Base-by-base conservation (phyloP, 2,888 invertebrate genomes). In the Hylaea fasciaria region DNA sequence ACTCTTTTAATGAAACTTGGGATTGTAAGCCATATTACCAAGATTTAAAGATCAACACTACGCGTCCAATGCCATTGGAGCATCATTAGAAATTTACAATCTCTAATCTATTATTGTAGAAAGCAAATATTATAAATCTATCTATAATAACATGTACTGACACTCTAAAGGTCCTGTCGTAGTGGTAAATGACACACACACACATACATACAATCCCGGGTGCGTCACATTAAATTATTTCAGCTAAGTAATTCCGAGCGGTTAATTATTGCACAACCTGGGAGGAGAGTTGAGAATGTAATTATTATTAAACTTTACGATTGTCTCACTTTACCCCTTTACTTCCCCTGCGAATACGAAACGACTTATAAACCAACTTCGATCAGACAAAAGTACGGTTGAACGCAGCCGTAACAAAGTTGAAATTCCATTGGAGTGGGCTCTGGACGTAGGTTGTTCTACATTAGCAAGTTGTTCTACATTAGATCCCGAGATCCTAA, bases 221-320 rank as follows among this genome's bases (percentile, higher is more conserved):
- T 80, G 85, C 86, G 91, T 91, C 90, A 89, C 89, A 91, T 91
- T 89, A 90, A 91, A 91, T 92, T 92, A 92, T 92, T 91, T 91
- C 91, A 83, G 84, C 91, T 92, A 91, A 91, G 92, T 92, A 91
- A 92, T 92, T 90, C 89, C 83, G 87, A 89, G 90, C 89, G 91
- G 92, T 92, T 92, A 92, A 92, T 92, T 92, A 91, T 90, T 90
- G 90, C 86, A 88, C 88, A 89, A 87, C 87, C 89, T 88, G 88
- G 85, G 87, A 89, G 87, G 89, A 87, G 91, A 91, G 91, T 89
- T 88, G 91, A 90, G 90, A 91, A 91, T 91, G 91, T 92, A 92
- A 92, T 92, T 92, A 92, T 92, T 92, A 92, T 92, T 92, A 91
- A 92, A 92, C 87, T 92, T 91, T 91, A 91, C 92, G 91, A 92